A percentile compares a stretch with the other conserved stretches of the same genome.
phyloP scores from a whole-genome alignment of 2,113 vertebrate genomes.

The Redunca redunca region DNA sequence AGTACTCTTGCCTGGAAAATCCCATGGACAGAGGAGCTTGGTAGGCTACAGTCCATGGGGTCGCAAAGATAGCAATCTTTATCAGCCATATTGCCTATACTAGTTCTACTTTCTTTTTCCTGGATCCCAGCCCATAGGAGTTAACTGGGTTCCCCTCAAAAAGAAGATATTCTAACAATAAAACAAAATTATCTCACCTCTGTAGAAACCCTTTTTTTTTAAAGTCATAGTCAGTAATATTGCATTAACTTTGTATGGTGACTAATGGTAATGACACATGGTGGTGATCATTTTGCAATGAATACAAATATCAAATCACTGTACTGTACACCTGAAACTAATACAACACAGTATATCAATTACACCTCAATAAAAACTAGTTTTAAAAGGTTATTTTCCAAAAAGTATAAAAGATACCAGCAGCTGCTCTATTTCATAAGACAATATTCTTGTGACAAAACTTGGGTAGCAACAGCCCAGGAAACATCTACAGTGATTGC shows the following conservation, averaged over 20 bases:
- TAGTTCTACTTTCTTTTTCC: not conserved
- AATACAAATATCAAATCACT: not conserved
- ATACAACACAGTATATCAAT: not conserved
- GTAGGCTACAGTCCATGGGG: too few relatives aligned
- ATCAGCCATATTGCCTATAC: not conserved
- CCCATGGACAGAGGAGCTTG: too few relatives aligned
- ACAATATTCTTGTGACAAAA: constrained; percentile 4
- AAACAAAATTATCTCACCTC: not conserved
- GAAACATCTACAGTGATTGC: not conserved
- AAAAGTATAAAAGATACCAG: constrained; percentile 1
- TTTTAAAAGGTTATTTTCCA: not conserved
- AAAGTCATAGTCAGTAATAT: not conserved
- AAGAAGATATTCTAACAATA: not conserved
- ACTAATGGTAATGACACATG: not conserved
- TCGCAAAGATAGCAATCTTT: not conserved
- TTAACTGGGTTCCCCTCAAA: not conserved
- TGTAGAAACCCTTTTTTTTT: not conserved
- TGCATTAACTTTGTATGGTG: not conserved
- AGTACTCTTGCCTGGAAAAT: too few relatives aligned
- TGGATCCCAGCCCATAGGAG: not conserved
- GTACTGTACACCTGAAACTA: not conserved
- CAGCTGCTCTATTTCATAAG: constrained; percentile 43
- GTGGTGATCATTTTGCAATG: not conserved
- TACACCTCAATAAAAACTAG: not conserved
- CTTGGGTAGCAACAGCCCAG: constrained; percentile 25